Base-by-base conservation (phyloP, 2,888 invertebrate genomes). In the Glyphotaelius pellucidus region DNA sequence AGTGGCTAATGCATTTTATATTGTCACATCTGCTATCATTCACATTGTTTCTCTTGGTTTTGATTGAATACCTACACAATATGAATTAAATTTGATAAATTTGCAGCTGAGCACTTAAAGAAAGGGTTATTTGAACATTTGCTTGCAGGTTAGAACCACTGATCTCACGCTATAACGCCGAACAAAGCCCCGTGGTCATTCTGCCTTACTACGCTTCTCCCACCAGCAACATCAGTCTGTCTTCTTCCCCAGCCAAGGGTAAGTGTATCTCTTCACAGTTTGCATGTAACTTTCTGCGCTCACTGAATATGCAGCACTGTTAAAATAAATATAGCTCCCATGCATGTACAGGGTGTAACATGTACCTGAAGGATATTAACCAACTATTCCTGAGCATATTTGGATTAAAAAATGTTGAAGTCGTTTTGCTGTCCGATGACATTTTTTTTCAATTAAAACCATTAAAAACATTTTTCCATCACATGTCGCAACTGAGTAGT, bases 111-210 rank as follows among this genome's bases (percentile, higher is more conserved):
- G 67, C 25, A 67, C 67, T 67, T 25, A 25, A 67, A 3, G 19
- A 67, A 25, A 0, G 25, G 67, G n/a, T 4, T n/a, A 67, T 67
- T 67, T 67, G 7, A 67, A 25, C 25, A 67, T 9, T 19, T 67
- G 67, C 88, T 92, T 90, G n/a, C 94, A 95, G 97, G 94, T 95
- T 97, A 95, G 97, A 97, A 94, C 97, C 97, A 47, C 95, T 97
- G 89, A 94, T 97, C 90, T 95, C 96, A 93, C 96, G 96, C 92
- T 96, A 96, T 90, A 97, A 97, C 94, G 95, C 96, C 80, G 96
- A 96, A 94, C 95, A 97, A 80, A 96, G 96, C 92, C 97, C 97
- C 80, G 95, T 97, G 91, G 95, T 95, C 32, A 96, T 97, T 93
- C 96, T 97, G 90, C 95, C 96, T 2, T 96, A 96, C 94, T 96